Evolutionary conservation across 2,888 invertebrate genomes (phyloP).

Genomic region (Hartigia nigra): DNA sequence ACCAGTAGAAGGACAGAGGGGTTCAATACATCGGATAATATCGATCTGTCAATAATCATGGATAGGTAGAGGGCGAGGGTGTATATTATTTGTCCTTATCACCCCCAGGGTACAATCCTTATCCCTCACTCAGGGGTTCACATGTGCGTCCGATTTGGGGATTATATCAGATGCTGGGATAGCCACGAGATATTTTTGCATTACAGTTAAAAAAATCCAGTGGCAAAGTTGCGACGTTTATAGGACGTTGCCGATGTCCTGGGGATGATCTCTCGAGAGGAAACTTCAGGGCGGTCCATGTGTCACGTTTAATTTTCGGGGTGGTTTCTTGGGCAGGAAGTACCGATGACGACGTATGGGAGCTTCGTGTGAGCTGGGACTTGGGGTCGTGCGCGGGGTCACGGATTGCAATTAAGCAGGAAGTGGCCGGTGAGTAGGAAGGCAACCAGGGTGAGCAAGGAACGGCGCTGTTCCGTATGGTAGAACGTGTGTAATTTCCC

Average conservation of each 20-base stretch:
- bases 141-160: neutral
- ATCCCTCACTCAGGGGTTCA: neutral
- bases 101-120: neutral
- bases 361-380: slow-evolving; percentile 18
- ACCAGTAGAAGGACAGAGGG: neutral
- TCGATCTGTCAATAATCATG: neutral
- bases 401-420: slow-evolving; percentile 28
- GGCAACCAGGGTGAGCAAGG: neutral
- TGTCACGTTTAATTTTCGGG: neutral
- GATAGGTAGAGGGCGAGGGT: neutral
- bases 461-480: neutral
- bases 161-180: neutral
- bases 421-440: slow-evolving; percentile 15
- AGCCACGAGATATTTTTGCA: neutral
- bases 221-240: neutral
- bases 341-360: slow-evolving; percentile 23
- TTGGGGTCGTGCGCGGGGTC: slow-evolving; percentile 18
- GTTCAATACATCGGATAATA: neutral
- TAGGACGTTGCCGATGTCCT: neutral
- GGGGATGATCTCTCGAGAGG: neutral
- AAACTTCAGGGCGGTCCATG: neutral
- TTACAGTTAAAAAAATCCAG: neutral
- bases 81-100: neutral
- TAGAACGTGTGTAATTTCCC: slow-evolving; percentile 12
- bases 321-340: neutral